Percentiles rank a stretch among this genome's conserved stretches.
These are phyloP conservation scores for Theristus sp. DNA, from an alignment of 2,888 invertebrate genomes.

Conservation along the genomic window DNA sequence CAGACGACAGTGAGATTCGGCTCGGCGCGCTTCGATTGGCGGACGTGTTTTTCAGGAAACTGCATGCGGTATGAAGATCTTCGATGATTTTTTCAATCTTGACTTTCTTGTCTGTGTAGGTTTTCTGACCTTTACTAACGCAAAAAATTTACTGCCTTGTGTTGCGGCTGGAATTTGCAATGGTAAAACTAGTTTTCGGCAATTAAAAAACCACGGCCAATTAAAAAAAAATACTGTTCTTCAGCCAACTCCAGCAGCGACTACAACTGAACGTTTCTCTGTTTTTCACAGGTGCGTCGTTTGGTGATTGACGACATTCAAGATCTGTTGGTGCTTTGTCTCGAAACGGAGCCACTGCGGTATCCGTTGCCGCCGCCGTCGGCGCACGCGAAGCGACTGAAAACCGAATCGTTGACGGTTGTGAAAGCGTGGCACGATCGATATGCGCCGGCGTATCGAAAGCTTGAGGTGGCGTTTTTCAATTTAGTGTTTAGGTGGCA, in stretches of 20 bases:
- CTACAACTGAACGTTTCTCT: not conserved
- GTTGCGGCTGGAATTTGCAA: too few relatives aligned
- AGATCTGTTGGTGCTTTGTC: not conserved
- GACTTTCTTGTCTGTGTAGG: not conserved
- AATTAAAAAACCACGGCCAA: too few relatives aligned
- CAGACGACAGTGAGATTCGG: not conserved
- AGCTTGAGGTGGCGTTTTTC: not conserved
- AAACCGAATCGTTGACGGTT: not conserved
- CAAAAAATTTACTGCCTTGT: too few relatives aligned
- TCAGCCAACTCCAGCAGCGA: not conserved
- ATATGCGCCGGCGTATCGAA: not conserved
- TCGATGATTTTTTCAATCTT: not conserved
- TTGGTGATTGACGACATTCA: not conserved
- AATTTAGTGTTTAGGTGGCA: too few relatives aligned
- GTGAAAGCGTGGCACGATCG: not conserved
- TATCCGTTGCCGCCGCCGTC: not conserved
- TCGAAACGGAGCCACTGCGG: not conserved
- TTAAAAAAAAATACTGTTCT: too few relatives aligned
- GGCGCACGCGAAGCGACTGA: not conserved
- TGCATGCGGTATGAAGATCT: not conserved
- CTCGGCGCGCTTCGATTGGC: not conserved
- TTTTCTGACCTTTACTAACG: too few relatives aligned
- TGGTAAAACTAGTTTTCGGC: too few relatives aligned
- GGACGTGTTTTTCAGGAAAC: not conserved
- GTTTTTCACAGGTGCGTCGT: not conserved